These are phyloP conservation scores for Romanomermis culicivorax DNA, from an alignment of 2,888 invertebrate genomes.

Conservation along the genomic window DNA sequence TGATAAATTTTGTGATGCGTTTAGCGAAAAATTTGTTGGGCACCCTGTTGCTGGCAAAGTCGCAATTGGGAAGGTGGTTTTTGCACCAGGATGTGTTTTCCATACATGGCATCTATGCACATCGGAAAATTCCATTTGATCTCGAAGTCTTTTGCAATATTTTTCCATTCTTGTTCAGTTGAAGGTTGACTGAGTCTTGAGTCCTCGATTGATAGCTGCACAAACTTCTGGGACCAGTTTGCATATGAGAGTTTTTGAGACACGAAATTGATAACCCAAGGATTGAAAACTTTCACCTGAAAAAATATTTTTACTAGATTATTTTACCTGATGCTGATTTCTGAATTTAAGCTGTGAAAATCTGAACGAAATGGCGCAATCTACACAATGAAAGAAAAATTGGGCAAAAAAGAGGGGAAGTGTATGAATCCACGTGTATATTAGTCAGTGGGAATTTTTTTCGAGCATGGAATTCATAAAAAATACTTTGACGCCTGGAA, in stretches of 20 bases:
- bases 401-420: background rate
- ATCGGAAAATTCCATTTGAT: slow-evolving; percentile 5
- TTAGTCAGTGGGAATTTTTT: background rate
- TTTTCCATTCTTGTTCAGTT: background rate
- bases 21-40: background rate
- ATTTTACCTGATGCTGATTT: background rate
- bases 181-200: background rate
- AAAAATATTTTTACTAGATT: background rate
- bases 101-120: slow-evolving; percentile 6
- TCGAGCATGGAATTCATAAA: background rate
- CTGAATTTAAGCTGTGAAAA: background rate
- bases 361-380: background rate
- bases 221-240: slow-evolving; percentile 6
- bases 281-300: slow-evolving; percentile 5
- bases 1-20: background rate
- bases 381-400: background rate
- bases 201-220: background rate
- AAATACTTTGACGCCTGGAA: background rate
- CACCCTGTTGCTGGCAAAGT: background rate
- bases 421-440: background rate
- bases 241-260: background rate
- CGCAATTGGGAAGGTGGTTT: background rate
- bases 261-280: slow-evolving; percentile 3
- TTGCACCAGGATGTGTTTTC: slow-evolving; percentile 4
- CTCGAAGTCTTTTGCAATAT: slow-evolving; percentile 1